Conservation (phyloP, 2,113 vertebrate genomes). For the Mustela lutreola region DNA sequence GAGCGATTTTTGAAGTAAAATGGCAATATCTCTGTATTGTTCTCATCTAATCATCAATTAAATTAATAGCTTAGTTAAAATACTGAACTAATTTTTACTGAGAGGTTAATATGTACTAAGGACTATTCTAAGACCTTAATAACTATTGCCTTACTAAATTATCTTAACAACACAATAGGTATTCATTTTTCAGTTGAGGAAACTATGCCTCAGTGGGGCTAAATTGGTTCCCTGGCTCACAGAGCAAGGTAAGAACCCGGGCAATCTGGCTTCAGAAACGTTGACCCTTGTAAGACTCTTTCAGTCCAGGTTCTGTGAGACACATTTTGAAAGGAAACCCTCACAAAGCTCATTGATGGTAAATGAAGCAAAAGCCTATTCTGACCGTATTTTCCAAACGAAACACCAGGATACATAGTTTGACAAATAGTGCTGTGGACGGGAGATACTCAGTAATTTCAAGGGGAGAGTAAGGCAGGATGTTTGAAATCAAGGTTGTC, state of each 20-base stretch:
- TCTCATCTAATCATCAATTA: not conserved
- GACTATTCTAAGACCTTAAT: not conserved
- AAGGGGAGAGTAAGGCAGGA: not conserved
- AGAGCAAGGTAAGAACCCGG: not conserved
- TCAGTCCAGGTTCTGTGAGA: not conserved
- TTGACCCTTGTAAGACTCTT: not conserved
- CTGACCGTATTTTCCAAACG: not conserved
- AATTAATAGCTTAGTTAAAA: conserved; percentile 49
- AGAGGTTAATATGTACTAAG: not conserved
- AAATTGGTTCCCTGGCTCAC: not conserved
- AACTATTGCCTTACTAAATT: not conserved
- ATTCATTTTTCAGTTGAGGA: not conserved
- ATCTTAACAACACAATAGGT: not conserved
- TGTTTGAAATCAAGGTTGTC: not conserved
- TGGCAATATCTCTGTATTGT: not conserved
- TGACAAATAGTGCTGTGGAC: not conserved
- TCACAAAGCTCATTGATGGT: not conserved
- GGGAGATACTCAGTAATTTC: not conserved
- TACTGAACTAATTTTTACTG: conserved; percentile 16
- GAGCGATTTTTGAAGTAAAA: not conserved
- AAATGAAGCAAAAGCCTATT: not conserved
- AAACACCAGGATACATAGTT: not conserved
- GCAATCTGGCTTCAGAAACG: conserved; percentile 44
- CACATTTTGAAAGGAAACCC: not conserved
- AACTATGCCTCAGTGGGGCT: not conserved